Conservation (phyloP, 2,888 invertebrate species). For the Hydroisotoma schaefferi region DNA sequence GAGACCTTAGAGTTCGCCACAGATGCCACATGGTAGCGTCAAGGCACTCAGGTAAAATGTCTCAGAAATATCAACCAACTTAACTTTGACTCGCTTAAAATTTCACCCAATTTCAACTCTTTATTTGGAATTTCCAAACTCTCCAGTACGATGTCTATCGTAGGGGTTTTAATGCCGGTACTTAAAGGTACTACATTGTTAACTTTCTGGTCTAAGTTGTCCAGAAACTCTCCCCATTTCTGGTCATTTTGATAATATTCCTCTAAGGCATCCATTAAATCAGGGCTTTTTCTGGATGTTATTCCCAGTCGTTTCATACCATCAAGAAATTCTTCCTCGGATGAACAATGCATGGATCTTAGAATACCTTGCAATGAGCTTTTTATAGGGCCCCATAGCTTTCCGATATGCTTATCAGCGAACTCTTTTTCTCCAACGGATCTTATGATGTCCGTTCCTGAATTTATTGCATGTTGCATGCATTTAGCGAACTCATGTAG, state of each 20-base stretch:
- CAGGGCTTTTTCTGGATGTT: slow-evolving; percentile 3
- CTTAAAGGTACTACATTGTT: neutral
- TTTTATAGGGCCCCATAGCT: neutral
- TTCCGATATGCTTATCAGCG: neutral
- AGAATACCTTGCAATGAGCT: too few relatives aligned
- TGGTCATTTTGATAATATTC: slow-evolving; percentile 24
- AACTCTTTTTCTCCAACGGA: slow-evolving; percentile 1
- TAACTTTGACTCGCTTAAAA: slow-evolving; percentile 13
- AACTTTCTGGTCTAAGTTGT: slow-evolving; percentile 22
- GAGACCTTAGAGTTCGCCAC: slow-evolving; percentile 42
- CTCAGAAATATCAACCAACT: slow-evolving; percentile 48
- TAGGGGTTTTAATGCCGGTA: neutral
- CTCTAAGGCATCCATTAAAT: slow-evolving; percentile 29
- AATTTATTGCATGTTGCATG: too few relatives aligned
- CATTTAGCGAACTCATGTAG: too few relatives aligned
- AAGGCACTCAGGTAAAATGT: slow-evolving; percentile 50
- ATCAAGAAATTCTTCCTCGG: slow-evolving; percentile 4
- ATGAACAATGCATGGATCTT: slow-evolving; percentile 7
- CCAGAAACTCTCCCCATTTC: slow-evolving; percentile 33
- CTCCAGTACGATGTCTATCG: neutral
- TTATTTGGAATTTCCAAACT: neutral
- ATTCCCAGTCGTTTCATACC: slow-evolving; percentile 4
- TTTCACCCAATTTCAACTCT: neutral
- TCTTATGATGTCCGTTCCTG: too few relatives aligned
- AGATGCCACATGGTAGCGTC: slow-evolving; percentile 49